Conservation (phyloP, 2,888 invertebrate species). For the Brachyptera putata region DNA sequence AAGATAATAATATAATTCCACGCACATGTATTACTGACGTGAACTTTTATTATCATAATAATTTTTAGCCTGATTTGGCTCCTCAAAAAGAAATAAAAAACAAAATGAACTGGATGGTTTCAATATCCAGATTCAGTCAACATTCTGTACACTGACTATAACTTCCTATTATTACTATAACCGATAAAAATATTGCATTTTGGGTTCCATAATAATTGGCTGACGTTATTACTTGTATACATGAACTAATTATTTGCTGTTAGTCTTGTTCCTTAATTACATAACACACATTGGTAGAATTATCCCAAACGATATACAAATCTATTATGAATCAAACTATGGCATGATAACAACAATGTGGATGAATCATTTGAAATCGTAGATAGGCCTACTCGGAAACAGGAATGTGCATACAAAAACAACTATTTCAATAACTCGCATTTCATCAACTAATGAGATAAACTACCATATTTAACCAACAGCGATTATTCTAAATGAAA, state of each 20-base stretch:
- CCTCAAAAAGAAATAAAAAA: conserved; percentile 1
- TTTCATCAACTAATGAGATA: conserved; percentile 1
- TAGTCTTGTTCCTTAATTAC: no score
- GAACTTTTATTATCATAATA: not conserved
- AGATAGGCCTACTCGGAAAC: no score
- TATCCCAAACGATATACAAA: no score
- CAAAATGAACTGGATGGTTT: no score
- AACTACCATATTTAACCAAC: not conserved
- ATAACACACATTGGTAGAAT: no score
- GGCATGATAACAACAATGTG: no score
- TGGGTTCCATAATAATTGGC: no score
- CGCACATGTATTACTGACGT: not conserved
- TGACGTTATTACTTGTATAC: no score
- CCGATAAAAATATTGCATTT: not conserved
- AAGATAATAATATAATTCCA: no score
- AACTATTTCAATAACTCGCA: not conserved
- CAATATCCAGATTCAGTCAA: not conserved
- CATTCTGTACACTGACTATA: not conserved
- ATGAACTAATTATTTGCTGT: no score
- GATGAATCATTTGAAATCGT: no score
- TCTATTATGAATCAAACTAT: no score
- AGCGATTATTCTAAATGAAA: not conserved
- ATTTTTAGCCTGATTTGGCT: not conserved
- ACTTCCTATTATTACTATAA: not conserved
- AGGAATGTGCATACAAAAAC: not conserved